Percentiles rank a stretch among this genome's conserved stretches.
Conservation (phyloP, 2,113 vertebrate genomes). For the Eleginops maclovinus region DNA sequence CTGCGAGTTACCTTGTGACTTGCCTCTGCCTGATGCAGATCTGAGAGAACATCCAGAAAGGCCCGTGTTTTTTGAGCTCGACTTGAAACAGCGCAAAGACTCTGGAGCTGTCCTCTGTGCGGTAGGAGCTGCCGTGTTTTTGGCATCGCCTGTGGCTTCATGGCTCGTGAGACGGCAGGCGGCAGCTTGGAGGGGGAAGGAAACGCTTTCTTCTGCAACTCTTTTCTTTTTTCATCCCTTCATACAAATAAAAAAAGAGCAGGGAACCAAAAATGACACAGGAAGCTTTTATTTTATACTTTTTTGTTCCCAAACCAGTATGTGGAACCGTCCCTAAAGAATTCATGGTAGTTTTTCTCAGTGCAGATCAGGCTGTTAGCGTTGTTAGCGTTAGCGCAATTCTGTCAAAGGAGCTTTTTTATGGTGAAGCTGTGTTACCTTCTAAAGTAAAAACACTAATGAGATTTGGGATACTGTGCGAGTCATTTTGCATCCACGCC, state of each 20-base stretch:
- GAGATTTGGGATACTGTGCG: slow-evolving; percentile 24
- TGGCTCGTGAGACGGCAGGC: slow-evolving; percentile 68
- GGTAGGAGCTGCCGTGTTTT: slow-evolving; percentile 65
- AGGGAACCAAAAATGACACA: slow-evolving; percentile 75
- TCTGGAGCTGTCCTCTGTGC: slow-evolving; percentile 69
- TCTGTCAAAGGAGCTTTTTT: slow-evolving; percentile 61
- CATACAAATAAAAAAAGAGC: slow-evolving; percentile 53
- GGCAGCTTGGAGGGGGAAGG: slow-evolving; percentile 45
- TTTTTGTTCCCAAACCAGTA: slow-evolving; percentile 56
- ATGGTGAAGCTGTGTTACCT: slow-evolving; percentile 70
- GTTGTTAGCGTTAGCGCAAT: no score
- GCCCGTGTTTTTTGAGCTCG: slow-evolving; percentile 67
- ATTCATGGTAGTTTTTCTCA: slow-evolving; percentile 68
- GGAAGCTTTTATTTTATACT: slow-evolving; percentile 72
- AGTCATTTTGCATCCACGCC: neutral
- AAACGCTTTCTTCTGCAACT: slow-evolving; percentile 66
- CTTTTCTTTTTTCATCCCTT: slow-evolving; percentile 60
- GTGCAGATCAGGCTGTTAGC: slow-evolving; percentile 26
- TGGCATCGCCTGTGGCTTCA: slow-evolving; percentile 74
- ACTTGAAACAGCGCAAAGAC: slow-evolving; percentile 70
- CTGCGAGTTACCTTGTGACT: slow-evolving; percentile 56
- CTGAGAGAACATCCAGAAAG: slow-evolving; percentile 70
- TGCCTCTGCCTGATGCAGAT: slow-evolving; percentile 64
- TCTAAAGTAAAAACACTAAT: slow-evolving; percentile 68
- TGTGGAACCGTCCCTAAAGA: slow-evolving; percentile 66